These are phyloP conservation scores for Myotis lucifugus DNA, from an alignment of 2,113 vertebrate genomes.

Conservation along the genomic window DNA sequence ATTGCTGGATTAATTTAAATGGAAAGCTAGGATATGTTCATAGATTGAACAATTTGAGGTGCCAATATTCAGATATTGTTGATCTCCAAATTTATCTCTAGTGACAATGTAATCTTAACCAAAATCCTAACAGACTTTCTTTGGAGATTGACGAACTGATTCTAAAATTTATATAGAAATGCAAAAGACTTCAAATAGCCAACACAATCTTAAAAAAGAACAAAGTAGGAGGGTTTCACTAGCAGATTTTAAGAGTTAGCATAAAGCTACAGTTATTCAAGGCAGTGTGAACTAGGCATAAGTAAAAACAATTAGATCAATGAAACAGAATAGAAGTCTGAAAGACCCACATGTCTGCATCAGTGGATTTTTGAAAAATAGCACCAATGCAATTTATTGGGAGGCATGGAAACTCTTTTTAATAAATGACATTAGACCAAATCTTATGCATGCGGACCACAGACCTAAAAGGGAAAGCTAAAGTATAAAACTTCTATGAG, in stretches of 20 bases:
- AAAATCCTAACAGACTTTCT: background rate
- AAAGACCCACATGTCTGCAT: background rate
- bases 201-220: slow-evolving; percentile 62
- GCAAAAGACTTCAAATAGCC: slow-evolving; percentile 61
- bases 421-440: background rate
- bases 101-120: background rate
- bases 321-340: background rate
- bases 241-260: slow-evolving; percentile 46
- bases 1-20: background rate
- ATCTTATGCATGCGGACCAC: background rate
- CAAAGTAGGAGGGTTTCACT: slow-evolving; percentile 37
- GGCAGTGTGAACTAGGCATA: background rate
- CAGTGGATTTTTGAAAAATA: background rate
- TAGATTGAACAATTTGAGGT: background rate
- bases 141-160: slow-evolving; percentile 48
- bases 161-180: slow-evolving; percentile 59
- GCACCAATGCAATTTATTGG: background rate
- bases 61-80: background rate
- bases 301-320: background rate
- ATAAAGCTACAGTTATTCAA: slow-evolving; percentile 47
- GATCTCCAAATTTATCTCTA: background rate
- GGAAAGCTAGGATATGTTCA: background rate
- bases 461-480: background rate
- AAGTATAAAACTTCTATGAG: background rate
- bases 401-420: background rate